Conservation (phyloP, 2,113 vertebrate species). For the Falco punctatus region DNA sequence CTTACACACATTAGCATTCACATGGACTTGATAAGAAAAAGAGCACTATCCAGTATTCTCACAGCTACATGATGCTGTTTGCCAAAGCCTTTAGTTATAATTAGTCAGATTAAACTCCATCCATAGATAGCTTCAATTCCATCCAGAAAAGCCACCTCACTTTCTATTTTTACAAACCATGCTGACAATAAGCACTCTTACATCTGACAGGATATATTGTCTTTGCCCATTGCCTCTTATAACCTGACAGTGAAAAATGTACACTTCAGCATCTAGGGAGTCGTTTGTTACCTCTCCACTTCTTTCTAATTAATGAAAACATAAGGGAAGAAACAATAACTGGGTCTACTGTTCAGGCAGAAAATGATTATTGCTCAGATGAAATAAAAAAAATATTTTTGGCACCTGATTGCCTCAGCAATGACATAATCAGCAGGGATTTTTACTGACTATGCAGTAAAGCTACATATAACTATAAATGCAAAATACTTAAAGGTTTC, state of each 20-base stretch:
- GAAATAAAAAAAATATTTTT: conserved; percentile 52
- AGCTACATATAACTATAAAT: conserved; percentile 18
- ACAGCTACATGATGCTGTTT: conserved; percentile 37
- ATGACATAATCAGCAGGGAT: conserved; percentile 67
- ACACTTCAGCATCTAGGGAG: conserved; percentile 55
- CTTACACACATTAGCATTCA: conserved; percentile 70
- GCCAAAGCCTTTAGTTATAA: conserved; percentile 62
- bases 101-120: conserved; percentile 53
- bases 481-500: conserved; percentile 25
- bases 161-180: conserved; percentile 69
- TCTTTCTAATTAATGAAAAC: conserved; percentile 70
- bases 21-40: neutral
- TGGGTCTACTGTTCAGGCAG: conserved; percentile 37
- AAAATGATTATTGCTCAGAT: conserved; percentile 52
- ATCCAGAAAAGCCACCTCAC: conserved; percentile 66
- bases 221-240: conserved; percentile 68
- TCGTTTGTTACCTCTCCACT: conserved; percentile 49
- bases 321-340: conserved; percentile 63
- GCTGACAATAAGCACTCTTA: conserved; percentile 70
- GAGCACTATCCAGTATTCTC: conserved; percentile 17
- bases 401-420: conserved; percentile 68
- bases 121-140: conserved; percentile 54
- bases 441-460: conserved; percentile 73
- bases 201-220: conserved; percentile 66
- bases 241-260: conserved; percentile 75